These are phyloP conservation scores for Eurytemora carolleeae DNA, from an alignment of 1,140 invertebrate species.

Conservation along the genomic window DNA sequence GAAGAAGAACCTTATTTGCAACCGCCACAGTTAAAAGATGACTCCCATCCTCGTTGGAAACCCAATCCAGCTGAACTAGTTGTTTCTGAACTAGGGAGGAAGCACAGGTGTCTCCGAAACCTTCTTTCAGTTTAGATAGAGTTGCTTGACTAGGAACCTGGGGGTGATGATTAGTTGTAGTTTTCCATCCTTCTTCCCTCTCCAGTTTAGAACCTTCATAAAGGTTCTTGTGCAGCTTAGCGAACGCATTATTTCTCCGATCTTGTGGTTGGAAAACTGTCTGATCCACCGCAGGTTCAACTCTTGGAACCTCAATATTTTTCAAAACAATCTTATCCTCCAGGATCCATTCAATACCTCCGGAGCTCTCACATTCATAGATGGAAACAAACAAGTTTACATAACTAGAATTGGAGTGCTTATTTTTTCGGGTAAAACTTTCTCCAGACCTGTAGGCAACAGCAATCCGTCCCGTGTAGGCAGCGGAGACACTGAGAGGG, in stretches of 20 bases:
- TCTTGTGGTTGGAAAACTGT: slow-evolving; percentile 25
- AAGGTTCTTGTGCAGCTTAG: slow-evolving; percentile 32
- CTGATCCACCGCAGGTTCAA: slow-evolving; percentile 57
- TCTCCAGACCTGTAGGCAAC: slow-evolving; percentile 64
- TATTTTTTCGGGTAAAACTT: slow-evolving; percentile 25
- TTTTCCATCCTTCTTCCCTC: slow-evolving; percentile 28
- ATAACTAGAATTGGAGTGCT: slow-evolving; percentile 56
- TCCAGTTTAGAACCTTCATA: slow-evolving; percentile 55
- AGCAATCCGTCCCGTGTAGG: slow-evolving; percentile 87
- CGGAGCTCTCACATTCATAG: slow-evolving; percentile 96
- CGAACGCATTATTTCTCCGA: slow-evolving; percentile 2
- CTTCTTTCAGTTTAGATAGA: slow-evolving; percentile 4
- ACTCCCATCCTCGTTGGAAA: slow-evolving; percentile 93
- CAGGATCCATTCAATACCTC: slow-evolving; percentile 85
- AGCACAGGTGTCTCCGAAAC: not conserved
- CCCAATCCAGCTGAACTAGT: slow-evolving; percentile 86
- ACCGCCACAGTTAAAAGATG: slow-evolving; percentile 92
- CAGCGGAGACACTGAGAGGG: slow-evolving; percentile 80
- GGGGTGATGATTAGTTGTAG: slow-evolving; percentile 3
- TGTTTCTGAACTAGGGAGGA: slow-evolving; percentile 27
- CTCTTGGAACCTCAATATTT: slow-evolving; percentile 55
- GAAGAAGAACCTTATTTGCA: slow-evolving; percentile 47
- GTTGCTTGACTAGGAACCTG: slow-evolving; percentile 13
- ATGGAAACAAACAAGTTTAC: slow-evolving; percentile 87
- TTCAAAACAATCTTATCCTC: slow-evolving; percentile 84